Conservation (phyloP, 2,888 invertebrate species). For the Melieria crassipennis region DNA sequence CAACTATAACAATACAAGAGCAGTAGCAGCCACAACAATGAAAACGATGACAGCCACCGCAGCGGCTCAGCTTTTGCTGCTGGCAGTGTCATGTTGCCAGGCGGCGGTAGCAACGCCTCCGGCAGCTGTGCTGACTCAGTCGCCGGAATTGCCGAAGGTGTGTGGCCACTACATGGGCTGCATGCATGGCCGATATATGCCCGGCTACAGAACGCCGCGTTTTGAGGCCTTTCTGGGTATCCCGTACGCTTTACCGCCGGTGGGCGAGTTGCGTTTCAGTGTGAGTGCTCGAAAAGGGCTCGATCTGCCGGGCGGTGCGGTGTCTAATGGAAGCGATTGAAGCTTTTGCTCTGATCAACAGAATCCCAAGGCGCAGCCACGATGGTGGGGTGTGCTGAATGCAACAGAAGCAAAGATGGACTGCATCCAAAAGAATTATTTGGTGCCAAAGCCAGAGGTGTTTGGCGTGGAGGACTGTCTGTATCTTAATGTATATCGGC, state of each 20-base stretch:
- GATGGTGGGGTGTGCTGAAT: constrained; percentile 51
- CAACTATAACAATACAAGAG: neutral
- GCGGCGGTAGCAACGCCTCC: neutral
- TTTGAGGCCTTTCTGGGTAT: constrained; percentile 64
- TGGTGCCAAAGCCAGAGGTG: constrained; percentile 57
- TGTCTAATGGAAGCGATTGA: neutral
- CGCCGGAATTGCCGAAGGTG: constrained; percentile 44
- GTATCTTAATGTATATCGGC: constrained; percentile 68
- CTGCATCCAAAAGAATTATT: constrained; percentile 68
- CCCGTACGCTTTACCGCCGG: constrained; percentile 62
- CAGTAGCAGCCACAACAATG: constrained; percentile 6
- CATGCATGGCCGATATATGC: constrained; percentile 53
- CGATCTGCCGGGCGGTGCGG: neutral
- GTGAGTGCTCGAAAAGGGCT: constrained; percentile 49
- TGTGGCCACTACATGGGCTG: constrained; percentile 54
- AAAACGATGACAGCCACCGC: neutral
- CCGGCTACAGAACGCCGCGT: constrained; percentile 52
- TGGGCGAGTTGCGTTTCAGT: constrained; percentile 59
- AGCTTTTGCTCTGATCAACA: constrained; percentile 36
- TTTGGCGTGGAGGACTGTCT: constrained; percentile 68
- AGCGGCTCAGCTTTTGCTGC: neutral
- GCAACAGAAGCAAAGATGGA: constrained; percentile 60
- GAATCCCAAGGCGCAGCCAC: constrained; percentile 57
- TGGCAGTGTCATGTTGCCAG: neutral
- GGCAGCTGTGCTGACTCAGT: neutral